Percentiles rank a stretch among this genome's conserved stretches.
Evolutionary conservation across 2,888 invertebrate genomes (phyloP).

Genomic region (Petrophora chlorosata): DNA sequence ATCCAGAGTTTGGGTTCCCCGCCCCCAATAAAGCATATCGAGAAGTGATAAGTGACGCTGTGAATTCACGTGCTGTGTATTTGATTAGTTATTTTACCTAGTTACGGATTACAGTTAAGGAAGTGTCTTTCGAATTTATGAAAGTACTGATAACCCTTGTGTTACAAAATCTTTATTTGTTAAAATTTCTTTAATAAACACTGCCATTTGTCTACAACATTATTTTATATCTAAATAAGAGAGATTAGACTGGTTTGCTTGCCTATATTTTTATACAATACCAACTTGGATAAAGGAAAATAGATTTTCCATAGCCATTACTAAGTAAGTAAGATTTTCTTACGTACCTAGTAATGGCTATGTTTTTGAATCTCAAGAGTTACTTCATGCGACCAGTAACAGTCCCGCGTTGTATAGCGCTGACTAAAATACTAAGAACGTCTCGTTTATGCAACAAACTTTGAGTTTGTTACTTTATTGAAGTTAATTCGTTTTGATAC

Average conservation of each 20-base stretch:
- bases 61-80: conserved; percentile 56
- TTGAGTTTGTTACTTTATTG: no score
- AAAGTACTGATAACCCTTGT: conserved; percentile 67
- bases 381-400: no score
- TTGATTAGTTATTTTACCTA: conserved; percentile 49
- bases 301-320: no score
- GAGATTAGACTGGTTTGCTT: background rate
- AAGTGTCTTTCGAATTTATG: conserved; percentile 76
- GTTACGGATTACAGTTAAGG: conserved; percentile 51
- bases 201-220: conserved; percentile 81
- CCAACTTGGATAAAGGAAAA: no score
- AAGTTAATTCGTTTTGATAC: no score
- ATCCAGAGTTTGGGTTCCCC: conserved; percentile 55
- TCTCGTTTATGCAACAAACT: no score
- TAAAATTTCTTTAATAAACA: conserved; percentile 78
- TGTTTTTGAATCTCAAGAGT: no score
- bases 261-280: background rate
- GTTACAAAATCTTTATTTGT: conserved; percentile 76
- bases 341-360: no score
- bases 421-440: no score
- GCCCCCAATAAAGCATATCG: conserved; percentile 76
- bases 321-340: no score
- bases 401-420: no score
- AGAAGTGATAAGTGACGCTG: conserved; percentile 73
- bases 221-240: no score